Percentiles rank a stretch among this genome's conserved stretches.
These are phyloP conservation scores for Pachliopta kotzebuea DNA, from an alignment of 2,888 invertebrate species.

Conservation along the genomic window DNA sequence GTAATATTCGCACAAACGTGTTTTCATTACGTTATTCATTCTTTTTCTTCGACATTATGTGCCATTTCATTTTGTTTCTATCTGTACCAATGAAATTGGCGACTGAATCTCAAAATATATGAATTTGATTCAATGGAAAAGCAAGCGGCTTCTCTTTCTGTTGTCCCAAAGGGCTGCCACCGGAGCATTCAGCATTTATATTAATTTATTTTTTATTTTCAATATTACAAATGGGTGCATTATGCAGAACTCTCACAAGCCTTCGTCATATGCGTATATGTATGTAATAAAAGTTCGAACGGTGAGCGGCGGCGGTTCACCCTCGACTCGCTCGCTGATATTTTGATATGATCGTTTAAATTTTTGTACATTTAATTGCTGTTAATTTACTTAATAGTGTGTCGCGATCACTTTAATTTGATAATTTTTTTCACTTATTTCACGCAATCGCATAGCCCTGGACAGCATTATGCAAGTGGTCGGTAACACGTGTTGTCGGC, in stretches of 20 bases:
- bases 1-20: too few species aligned
- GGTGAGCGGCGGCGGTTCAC: not conserved
- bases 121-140: conserved; percentile 81
- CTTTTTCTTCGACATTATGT: not conserved
- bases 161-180: conserved; percentile 76
- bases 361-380: not conserved
- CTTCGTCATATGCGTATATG: conserved; percentile 51
- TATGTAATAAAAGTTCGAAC: conserved; percentile 11
- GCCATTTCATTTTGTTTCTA: conserved; percentile 25
- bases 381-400: conserved; percentile 6
- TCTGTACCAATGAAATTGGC: conserved; percentile 77
- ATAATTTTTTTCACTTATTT: conserved; percentile 6
- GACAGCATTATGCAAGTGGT: conserved; percentile 66
- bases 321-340: conserved; percentile 3
- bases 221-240: conserved; percentile 65
- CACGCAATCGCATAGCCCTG: conserved; percentile 51
- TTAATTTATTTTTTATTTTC: conserved; percentile 54
- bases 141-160: conserved; percentile 78
- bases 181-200: conserved; percentile 54
- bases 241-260: conserved; percentile 56
- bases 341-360: not conserved
- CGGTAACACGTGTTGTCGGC: conserved; percentile 69
- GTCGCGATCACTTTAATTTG: not conserved
- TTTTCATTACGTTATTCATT: too few species aligned
- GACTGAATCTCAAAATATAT: conserved; percentile 81